Base-by-base conservation (phyloP, 2,113 vertebrate species). In the Manacus vitellinus region DNA sequence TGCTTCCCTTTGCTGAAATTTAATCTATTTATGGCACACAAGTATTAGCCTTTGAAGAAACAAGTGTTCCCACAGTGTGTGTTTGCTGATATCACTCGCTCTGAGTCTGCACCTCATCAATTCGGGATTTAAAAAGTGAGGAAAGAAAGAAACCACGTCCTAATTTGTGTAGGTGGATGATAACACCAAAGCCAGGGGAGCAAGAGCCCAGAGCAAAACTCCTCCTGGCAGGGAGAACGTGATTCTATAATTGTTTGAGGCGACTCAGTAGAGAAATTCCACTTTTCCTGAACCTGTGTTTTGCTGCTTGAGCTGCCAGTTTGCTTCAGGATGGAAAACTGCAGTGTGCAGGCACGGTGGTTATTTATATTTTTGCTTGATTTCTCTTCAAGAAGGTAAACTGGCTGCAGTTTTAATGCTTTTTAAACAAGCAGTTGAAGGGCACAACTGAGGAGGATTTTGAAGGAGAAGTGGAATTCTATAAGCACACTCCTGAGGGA, bases 381-480 rank as follows among this genome's bases (percentile, higher is more conserved):
- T 66, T 95, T 58, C 37, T 72, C 20, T 68, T 19, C 54, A 39
- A 66, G 68, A 56, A 75, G 56, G 61, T 72, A 54, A 44, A 20
- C 58, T 54, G n/a, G 41, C 51, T 75, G 51, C 35, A 66, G 46
- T 41, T 41, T 41, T 41, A 43, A 35, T 3, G 12, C 23, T 66
- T 54, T 73, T 75, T 37, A 12, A 76, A 81, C 58, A 67, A 77
- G 25, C 55, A 71, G 43, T 67, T 59, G 37, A 81, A 90, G 43
- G 82, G 73, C 68, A 33, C 88, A 81, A 74, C 30, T 67, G 75
- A 55, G 52, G 95, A 78, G 66, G 41, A 49, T 66, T 87, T 74
- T 92, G 25, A 46, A n/a, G 58, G 78, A 93, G 54, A 82, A 91
- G 51, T n/a, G 46, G 37, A 63, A 46, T 75, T 89, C 84, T 89